Conservation (phyloP, 2,888 invertebrate genomes). For the Lamellibrachia satsuma region DNA sequence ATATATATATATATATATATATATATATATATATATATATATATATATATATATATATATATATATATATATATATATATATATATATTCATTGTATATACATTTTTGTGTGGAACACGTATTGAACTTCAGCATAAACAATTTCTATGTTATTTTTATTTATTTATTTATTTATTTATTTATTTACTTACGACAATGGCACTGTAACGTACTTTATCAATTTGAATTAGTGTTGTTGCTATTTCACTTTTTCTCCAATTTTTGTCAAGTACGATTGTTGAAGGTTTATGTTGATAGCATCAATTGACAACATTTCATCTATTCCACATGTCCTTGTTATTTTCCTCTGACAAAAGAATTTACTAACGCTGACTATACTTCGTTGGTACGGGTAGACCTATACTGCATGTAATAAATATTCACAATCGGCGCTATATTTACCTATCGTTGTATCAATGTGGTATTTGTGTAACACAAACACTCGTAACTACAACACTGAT, state of each 20-base stretch:
- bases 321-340: background rate
- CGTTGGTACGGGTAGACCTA: background rate
- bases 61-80: no score
- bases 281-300: background rate
- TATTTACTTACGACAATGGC: background rate
- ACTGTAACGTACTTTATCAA: background rate
- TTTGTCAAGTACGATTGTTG: background rate
- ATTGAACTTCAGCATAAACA: background rate
- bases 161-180: background rate
- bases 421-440: background rate
- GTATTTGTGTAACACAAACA: background rate
- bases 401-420: background rate
- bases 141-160: background rate
- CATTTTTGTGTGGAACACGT: background rate
- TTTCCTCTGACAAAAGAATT: background rate
- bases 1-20: no score
- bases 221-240: background rate
- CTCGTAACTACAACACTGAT: background rate
- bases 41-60: no score
- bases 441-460: background rate
- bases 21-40: no score
- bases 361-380: background rate
- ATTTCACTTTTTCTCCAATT: background rate
- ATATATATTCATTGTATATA: background rate
- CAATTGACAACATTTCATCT: background rate